phyloP scores from a whole-genome alignment of 2,113 vertebrate species.

The Perca fluviatilis region DNA sequence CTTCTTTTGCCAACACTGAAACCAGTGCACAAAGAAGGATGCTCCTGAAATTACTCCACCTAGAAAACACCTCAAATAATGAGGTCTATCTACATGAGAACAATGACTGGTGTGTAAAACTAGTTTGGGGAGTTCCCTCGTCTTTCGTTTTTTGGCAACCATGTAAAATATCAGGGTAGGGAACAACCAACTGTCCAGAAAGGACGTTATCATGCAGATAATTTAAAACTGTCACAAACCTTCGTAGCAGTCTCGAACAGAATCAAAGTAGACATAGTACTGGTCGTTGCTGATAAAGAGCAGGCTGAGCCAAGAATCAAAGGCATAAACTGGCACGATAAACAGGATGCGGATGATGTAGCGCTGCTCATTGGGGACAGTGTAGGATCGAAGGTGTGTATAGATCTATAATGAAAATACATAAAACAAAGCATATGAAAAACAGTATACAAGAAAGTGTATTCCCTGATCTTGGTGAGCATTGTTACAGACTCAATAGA shows the following conservation, averaged over 20 bases:
- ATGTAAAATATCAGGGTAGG: neutral
- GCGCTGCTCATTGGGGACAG: conserved; percentile 92
- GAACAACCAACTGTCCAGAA: neutral
- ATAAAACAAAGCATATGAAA: conserved; percentile 26
- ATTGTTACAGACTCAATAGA: neutral
- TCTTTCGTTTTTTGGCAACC: neutral
- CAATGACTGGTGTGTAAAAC: conserved; percentile 60
- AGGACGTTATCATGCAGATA: neutral
- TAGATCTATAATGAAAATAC: conserved; percentile 87
- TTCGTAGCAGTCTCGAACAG: conserved; percentile 95
- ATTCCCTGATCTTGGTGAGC: neutral
- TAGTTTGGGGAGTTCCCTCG: conserved; percentile 66
- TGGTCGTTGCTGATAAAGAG: conserved; percentile 93
- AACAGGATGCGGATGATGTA: conserved; percentile 97
- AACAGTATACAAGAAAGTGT: neutral
- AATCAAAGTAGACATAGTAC: conserved; percentile 95
- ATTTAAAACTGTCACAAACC: conserved; percentile 65
- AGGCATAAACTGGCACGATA: conserved; percentile 94
- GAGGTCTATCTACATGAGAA: conserved; percentile 2
- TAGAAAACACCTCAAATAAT: conserved; percentile 49
- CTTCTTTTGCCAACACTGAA: neutral
- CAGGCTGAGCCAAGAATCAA: conserved; percentile 97
- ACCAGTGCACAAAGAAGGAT: neutral
- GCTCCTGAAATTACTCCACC: conserved; percentile 9
- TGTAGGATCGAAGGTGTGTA: conserved; percentile 93